Evolutionary conservation across 2,888 invertebrate species (phyloP), one percentile per base, ranked within the genome.

Genomic region (Liposcelis brunnea): DNA sequence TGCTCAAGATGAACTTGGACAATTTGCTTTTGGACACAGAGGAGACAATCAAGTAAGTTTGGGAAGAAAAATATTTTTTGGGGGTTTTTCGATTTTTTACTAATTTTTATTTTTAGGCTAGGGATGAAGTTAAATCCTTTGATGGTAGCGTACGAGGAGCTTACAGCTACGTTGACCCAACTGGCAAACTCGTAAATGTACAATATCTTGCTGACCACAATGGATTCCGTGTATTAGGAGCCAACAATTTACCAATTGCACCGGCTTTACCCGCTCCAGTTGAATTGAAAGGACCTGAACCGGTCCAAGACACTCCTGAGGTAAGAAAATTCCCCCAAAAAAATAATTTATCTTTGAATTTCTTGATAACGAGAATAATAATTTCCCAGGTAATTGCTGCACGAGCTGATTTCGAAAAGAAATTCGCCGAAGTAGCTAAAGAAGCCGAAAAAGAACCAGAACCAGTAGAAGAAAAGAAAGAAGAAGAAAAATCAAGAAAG

Each of bases 301-400:
- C 56, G 11, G 55, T 55, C n/a, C 38, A 53, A 46, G 55, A 55
- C 47, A 55, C 55, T 33, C 49, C 54, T 35, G 55, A 55, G 51
- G 54, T 55, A 31, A 45, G 46, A 6, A 14, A n/a, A 12, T n/a
- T 36, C 8, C 37, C n/a, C n/a, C 11, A 2, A 11, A 11, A 11
- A n/a, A 11, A 42, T 12, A 26, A 8, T 19, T 26, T n/a, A 18
- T n/a, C n/a, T n/a, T n/a, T n/a, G n/a, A n/a, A n/a, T n/a, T n/a
- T n/a, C n/a, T n/a, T n/a, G n/a, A n/a, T n/a, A n/a, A n/a, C n/a
- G n/a, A n/a, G n/a, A n/a, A n/a, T n/a, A n/a, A n/a, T 32, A 33
- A 15, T 8, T 14, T 26, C 26, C 4, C 46, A 53, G 52, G 52
- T 53, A 16, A 44, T 49, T 34, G 52, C 50, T 38, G 52, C 52